Percentiles rank a stretch among this genome's conserved stretches.
phyloP scores from a whole-genome alignment of 2,888 invertebrate genomes.

The Julus scandinavius region DNA sequence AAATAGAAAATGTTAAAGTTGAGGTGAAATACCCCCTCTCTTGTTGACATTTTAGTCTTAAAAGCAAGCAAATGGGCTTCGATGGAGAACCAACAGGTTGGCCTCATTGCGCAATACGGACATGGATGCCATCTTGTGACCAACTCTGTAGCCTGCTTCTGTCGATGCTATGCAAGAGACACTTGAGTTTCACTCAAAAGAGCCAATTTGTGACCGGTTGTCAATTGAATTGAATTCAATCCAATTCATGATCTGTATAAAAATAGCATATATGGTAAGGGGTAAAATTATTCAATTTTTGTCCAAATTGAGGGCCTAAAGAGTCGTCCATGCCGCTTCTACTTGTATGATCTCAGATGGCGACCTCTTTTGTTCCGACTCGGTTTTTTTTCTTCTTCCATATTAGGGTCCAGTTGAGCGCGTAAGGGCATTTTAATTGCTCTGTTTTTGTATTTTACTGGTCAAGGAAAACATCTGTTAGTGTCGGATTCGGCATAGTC shows the following conservation, averaged over 20 bases:
- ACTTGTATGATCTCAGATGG: not conserved
- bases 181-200: too few species aligned
- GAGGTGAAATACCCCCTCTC: slow-evolving; percentile 30
- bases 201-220: too few species aligned
- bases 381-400: not conserved
- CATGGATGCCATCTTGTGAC: not conserved
- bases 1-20: slow-evolving; percentile 33
- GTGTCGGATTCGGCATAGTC: not conserved
- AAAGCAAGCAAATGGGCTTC: slow-evolving; percentile 5
- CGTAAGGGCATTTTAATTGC: slow-evolving; percentile 20
- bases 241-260: too few species aligned
- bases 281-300: too few species aligned
- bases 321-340: too few species aligned
- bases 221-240: too few species aligned
- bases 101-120: not conserved
- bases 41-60: slow-evolving; percentile 33
- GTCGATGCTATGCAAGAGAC: not conserved
- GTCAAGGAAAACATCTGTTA: slow-evolving; percentile 33
- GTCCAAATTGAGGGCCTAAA: too few species aligned
- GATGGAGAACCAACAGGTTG: slow-evolving; percentile 29
- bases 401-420: slow-evolving; percentile 7
- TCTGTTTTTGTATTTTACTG: slow-evolving; percentile 1
- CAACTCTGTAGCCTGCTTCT: not conserved
- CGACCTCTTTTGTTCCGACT: not conserved
- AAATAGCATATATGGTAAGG: too few species aligned